These are phyloP conservation scores for Orchesella cincta DNA, from an alignment of 1,140 invertebrate species.

Conservation along the genomic window DNA sequence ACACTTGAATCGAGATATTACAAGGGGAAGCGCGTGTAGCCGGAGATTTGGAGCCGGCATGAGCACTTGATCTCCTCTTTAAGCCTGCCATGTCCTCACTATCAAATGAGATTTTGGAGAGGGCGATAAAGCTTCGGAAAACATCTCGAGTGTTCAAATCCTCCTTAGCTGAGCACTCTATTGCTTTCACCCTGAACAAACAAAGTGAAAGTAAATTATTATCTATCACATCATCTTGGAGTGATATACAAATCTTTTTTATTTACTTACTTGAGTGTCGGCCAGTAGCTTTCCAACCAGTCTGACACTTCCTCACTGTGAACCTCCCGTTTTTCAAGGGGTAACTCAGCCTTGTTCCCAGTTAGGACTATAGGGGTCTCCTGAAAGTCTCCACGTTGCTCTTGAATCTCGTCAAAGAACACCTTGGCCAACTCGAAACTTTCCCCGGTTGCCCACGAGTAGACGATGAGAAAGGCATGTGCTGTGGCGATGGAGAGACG, in stretches of 20 bases:
- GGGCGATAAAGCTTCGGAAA: conserved; percentile 69
- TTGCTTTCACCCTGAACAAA: conserved; percentile 67
- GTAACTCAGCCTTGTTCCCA: conserved; percentile 44
- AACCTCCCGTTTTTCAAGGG: conserved; percentile 59
- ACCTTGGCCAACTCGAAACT: conserved; percentile 56
- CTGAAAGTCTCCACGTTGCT: conserved; percentile 58
- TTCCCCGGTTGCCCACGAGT: conserved; percentile 77
- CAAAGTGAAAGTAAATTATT: background rate
- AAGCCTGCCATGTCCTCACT: conserved; percentile 63
- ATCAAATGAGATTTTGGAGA: conserved; percentile 67
- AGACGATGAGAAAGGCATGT: conserved; percentile 87
- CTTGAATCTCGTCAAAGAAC: conserved; percentile 58
- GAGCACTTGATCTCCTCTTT: conserved; percentile 72
- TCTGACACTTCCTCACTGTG: conserved; percentile 75
- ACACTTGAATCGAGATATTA: conserved; percentile 51
- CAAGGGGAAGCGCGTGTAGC: conserved; percentile 56
- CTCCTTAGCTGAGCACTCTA: conserved; percentile 80
- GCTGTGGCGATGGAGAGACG: conserved; percentile 81
- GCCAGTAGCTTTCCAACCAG: conserved; percentile 75
- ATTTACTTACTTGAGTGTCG: conserved; percentile 64
- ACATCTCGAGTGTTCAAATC: conserved; percentile 75
- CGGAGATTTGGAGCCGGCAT: conserved; percentile 63
- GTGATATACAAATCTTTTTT: background rate
- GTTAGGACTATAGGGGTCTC: conserved; percentile 47
- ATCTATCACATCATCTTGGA: background rate